Evolutionary conservation across 2,797 vertebrate species (phyloP), one percentile per base, ranked within the genome.

Genomic region (Melanotaenia pygmaea): DNA sequence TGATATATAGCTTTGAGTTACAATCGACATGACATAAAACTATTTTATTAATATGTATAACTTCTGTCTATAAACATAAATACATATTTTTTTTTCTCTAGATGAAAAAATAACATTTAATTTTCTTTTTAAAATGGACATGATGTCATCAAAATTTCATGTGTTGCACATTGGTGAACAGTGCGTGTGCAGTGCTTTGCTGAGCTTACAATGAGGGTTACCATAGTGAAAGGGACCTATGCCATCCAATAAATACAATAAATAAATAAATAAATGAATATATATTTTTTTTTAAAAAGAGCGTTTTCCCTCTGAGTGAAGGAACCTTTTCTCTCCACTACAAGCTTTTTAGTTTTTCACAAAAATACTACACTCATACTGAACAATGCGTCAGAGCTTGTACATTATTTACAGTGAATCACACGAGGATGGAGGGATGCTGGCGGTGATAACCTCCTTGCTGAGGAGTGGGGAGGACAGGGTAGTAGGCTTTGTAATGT

Each of bases 351-450:
- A 81, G 81, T 91, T 91, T 91, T 88, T 94, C 92, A 94, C 91
- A 92, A 92, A 92, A 92, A 92, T 90, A 93, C 90, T 88, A 92
- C 93, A 93, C 83, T 88, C 77, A 91, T 91, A 93, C 93, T 86
- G 75, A 89, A 92, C 87, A 89, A 92, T 65, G 83, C 83, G 86
- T 91, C 92, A 85, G 86, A 93, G 92, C 91, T 92, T 91, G 67
- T 92, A 92, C 86, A 92, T 86, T 94, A 95, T 95, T 90, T 95
- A 94, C 93, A 94, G 88, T 83, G 83, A 86, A 90, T 89, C 89
- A 89, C 86, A 65, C 80, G 76, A 81, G 79, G 81, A 81, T 85
- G 59, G 45, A 74, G 79, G 72, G 83, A 79, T 86, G 86, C 86
- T 90, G 90, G 90, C 81, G 64, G 84, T 72, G 72, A 79, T 80